Percentiles rank a stretch among this genome's conserved stretches.
phyloP scores from a whole-genome alignment of 2,797 vertebrate species.

The Hydrocynus forskahlii region DNA sequence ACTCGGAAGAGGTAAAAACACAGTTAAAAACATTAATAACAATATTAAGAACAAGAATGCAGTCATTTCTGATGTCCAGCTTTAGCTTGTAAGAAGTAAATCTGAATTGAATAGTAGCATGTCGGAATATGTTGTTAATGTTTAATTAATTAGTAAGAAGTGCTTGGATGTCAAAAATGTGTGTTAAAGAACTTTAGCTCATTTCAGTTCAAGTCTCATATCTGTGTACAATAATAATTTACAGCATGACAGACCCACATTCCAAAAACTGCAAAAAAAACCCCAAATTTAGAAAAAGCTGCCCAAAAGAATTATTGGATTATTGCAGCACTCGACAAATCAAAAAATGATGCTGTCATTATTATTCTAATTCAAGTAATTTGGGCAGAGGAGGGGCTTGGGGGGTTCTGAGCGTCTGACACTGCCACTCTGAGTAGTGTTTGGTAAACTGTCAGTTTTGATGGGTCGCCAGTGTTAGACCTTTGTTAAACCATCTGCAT shows the following conservation, averaged over 20 bases:
- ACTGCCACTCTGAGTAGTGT: background rate
- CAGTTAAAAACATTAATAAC: no score
- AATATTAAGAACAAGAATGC: no score
- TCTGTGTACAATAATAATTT: background rate
- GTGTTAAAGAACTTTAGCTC: no score
- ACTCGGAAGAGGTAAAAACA: no score
- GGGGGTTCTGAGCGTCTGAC: background rate
- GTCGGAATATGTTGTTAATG: no score
- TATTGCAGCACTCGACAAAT: background rate
- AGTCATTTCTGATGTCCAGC: no score
- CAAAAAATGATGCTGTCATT: background rate
- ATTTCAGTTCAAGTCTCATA: background rate
- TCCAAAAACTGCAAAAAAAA: background rate
- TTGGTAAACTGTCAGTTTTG: background rate
- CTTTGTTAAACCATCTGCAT: background rate
- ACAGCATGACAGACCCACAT: constrained; percentile 12
- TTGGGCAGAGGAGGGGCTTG: background rate
- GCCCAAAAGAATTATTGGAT: constrained; percentile 9
- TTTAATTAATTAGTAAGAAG: no score
- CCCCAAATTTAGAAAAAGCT: background rate
- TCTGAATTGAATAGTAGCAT: background rate
- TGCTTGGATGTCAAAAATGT: no score
- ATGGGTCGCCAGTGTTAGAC: background rate
- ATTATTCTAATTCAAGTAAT: background rate
- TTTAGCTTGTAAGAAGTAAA: no score